These are phyloP conservation scores for Eulithis testata DNA, from an alignment of 2,888 invertebrate species.

Conservation along the genomic window DNA sequence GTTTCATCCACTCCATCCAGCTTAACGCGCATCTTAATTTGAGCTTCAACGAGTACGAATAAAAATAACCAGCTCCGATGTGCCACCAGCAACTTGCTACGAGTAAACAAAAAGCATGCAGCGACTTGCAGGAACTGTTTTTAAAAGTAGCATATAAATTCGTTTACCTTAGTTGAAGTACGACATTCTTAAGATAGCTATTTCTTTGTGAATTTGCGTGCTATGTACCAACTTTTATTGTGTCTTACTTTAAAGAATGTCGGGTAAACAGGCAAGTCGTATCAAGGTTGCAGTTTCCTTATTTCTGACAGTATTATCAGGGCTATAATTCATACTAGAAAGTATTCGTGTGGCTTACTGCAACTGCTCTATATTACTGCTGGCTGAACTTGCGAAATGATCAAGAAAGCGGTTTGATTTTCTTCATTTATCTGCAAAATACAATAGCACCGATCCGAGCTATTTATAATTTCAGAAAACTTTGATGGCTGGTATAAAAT, in stretches of 20 bases:
- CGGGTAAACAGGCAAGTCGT: constrained; percentile 27
- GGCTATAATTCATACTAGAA: constrained; percentile 39
- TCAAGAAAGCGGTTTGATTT: too few relatives aligned
- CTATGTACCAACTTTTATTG: constrained; percentile 29
- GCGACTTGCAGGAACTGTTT: constrained; percentile 20
- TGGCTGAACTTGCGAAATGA: neutral
- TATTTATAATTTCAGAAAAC: constrained; percentile 33
- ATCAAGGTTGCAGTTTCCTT: constrained; percentile 44
- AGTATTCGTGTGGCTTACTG: constrained; percentile 34
- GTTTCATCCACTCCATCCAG: constrained; percentile 67
- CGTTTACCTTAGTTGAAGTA: constrained; percentile 15
- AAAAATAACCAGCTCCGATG: constrained; percentile 49
- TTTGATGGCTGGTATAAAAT: constrained; percentile 45
- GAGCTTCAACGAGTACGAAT: constrained; percentile 59
- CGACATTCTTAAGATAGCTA: constrained; percentile 21
- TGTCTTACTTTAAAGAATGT: constrained; percentile 38
- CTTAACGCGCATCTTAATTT: constrained; percentile 78
- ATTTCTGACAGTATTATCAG: constrained; percentile 44
- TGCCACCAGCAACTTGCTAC: constrained; percentile 17
- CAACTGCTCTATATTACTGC: constrained; percentile 22
- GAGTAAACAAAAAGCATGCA: constrained; percentile 25
- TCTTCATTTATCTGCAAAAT: too few relatives aligned
- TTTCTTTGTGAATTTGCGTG: constrained; percentile 35
- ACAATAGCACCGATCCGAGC: constrained; percentile 11
- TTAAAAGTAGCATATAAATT: constrained; percentile 12